A percentile compares a stretch with the other conserved stretches of the same genome.
These are phyloP conservation scores for Pampus argenteus DNA, from an alignment of 2,797 vertebrate genomes.

Conservation along the genomic window DNA sequence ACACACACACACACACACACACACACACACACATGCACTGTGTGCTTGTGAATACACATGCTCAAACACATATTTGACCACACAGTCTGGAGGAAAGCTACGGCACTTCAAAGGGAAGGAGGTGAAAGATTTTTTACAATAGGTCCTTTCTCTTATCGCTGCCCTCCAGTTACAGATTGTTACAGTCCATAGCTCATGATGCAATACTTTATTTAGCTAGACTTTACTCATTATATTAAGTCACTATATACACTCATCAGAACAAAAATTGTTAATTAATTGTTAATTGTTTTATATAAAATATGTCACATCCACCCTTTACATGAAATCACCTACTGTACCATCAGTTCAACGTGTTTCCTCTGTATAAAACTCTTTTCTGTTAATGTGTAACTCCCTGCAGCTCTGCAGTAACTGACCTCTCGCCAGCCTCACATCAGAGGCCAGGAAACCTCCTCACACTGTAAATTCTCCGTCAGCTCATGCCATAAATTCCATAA, in stretches of 20 bases:
- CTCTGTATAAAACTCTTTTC: neutral
- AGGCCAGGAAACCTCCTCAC: constrained; percentile 26
- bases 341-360: constrained; percentile 2
- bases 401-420: constrained; percentile 25
- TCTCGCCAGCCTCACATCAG: constrained; percentile 26
- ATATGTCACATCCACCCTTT: neutral
- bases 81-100: neutral
- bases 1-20: neutral
- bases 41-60: neutral
- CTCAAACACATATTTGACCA: neutral
- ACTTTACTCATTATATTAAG: constrained; percentile 11
- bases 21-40: neutral
- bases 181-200: neutral
- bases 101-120: constrained; percentile 14
- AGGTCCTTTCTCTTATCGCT: constrained; percentile 18
- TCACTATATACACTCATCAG: neutral
- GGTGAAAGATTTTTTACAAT: constrained; percentile 22
- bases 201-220: constrained; percentile 4
- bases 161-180: constrained; percentile 2
- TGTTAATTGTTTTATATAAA: neutral
- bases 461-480: constrained; percentile 43
- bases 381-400: constrained; percentile 27
- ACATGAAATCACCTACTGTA: constrained; percentile 12
- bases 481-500: constrained; percentile 51
- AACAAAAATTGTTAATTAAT: too few species aligned